A percentile compares a stretch with the other conserved stretches of the same genome.
Conservation (phyloP, 2,888 invertebrate species). For the Pseudanteris insignis region DNA sequence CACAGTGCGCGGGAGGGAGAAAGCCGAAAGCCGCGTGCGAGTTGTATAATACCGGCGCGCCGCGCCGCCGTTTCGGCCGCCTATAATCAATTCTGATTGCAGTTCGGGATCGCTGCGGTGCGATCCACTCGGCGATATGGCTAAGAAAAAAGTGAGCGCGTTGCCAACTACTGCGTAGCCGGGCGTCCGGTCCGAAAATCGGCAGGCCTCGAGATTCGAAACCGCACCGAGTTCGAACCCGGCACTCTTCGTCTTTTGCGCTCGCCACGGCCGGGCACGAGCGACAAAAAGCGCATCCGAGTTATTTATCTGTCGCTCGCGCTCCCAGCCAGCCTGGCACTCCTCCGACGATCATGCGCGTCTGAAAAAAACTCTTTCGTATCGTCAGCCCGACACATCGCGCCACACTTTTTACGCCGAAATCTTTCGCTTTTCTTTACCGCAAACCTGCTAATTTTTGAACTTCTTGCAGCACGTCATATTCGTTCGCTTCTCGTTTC, state of each 20-base stretch:
- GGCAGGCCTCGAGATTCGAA: conserved; percentile 18
- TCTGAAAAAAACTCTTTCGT: too few species aligned
- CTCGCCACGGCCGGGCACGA: conserved; percentile 37
- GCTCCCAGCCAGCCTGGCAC: conserved; percentile 50
- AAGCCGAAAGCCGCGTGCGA: conserved; percentile 52
- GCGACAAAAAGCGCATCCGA: conserved; percentile 53
- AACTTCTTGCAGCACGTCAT: background rate
- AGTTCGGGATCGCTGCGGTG: conserved; percentile 61
- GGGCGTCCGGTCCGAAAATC: conserved; percentile 17
- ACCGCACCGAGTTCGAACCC: conserved; percentile 35
- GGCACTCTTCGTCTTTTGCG: conserved; percentile 32
- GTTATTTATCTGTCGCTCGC: conserved; percentile 57
- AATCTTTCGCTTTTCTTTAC: conserved; percentile 9
- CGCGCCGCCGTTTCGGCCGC: conserved; percentile 65
- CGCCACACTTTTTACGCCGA: too few species aligned
- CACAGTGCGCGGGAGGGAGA: conserved; percentile 28
- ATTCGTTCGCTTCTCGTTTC: too few species aligned
- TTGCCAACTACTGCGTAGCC: conserved; percentile 61
- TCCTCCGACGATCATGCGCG: too few species aligned
- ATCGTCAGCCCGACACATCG: too few species aligned
- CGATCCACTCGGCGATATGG: conserved; percentile 64
- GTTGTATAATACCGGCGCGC: conserved; percentile 61
- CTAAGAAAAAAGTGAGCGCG: conserved; percentile 60
- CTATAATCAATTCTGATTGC: conserved; percentile 67
- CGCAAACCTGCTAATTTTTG: conserved; percentile 10